A percentile compares a stretch with the other conserved stretches of the same genome.
Evolutionary conservation across 2,113 vertebrate species (phyloP).

Genomic region (Orcinus orca): DNA sequence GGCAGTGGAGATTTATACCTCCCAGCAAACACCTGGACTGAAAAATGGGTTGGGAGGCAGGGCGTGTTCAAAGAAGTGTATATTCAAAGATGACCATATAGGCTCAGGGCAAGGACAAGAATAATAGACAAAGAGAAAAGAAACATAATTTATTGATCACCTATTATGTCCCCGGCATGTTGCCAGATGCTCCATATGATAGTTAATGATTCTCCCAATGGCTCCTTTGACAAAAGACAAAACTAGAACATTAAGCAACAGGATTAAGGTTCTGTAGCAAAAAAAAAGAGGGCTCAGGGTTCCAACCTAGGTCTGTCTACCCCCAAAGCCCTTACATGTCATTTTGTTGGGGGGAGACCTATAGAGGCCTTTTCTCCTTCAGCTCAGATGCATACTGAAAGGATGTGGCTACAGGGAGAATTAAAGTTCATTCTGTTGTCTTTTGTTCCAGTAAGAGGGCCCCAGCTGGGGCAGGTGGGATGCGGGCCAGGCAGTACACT

Average conservation of each 20-base stretch:
- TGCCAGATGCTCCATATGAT: no score
- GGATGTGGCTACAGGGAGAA: not conserved
- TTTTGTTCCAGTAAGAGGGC: not conserved
- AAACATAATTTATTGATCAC: not conserved
- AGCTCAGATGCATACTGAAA: not conserved
- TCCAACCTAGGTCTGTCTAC: not conserved
- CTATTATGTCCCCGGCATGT: not conserved
- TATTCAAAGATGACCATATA: not conserved
- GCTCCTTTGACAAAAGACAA: not conserved
- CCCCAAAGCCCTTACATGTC: not conserved
- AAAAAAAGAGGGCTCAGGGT: not conserved
- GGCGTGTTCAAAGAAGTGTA: not conserved
- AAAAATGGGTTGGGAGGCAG: not conserved
- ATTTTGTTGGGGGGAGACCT: rapidly evolving
- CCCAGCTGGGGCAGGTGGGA: not conserved
- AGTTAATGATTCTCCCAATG: not conserved
- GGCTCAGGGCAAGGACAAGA: not conserved
- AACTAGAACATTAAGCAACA: not conserved
- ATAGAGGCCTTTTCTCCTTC: not conserved
- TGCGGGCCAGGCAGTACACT: rapidly evolving
- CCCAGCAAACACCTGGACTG: not conserved
- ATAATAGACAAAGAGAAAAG: not conserved
- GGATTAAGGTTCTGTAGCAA: not conserved
- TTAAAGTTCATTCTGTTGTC: not conserved
- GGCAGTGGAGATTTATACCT: not conserved